phyloP scores from a whole-genome alignment of 2,888 invertebrate genomes.

The Limnephilus auricula region DNA sequence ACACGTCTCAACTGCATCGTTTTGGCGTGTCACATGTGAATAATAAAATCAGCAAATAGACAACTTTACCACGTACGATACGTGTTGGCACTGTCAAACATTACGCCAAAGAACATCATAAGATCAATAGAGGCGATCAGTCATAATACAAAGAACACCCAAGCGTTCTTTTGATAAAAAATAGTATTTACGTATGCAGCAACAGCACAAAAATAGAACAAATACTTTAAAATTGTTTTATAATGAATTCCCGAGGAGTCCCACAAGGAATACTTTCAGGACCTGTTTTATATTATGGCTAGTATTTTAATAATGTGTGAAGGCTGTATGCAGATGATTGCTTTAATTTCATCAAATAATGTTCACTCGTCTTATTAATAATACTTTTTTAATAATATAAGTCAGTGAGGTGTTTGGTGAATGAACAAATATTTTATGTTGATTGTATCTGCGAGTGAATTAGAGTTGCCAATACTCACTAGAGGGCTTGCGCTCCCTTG shows the following conservation, averaged over 20 bases:
- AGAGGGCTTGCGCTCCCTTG: conserved; percentile 77
- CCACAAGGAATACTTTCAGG: not conserved
- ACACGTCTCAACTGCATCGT: not conserved
- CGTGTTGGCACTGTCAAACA: not conserved
- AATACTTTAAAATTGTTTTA: not conserved
- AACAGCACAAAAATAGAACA: not conserved
- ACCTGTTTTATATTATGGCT: not conserved
- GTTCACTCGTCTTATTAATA: not conserved
- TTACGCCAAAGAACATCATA: not conserved
- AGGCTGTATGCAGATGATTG: not conserved
- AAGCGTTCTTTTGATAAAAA: not conserved
- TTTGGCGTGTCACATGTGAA: not conserved
- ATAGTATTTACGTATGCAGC: not conserved
- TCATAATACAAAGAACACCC: conserved; percentile 2
- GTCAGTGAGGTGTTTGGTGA: not conserved
- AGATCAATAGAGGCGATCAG: not conserved
- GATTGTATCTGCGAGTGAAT: not conserved
- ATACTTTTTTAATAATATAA: not conserved
- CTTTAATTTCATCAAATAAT: not conserved
- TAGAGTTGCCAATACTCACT: conserved; percentile 74
- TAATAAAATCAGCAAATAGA: not conserved
- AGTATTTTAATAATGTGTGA: not conserved
- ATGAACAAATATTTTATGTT: not conserved
- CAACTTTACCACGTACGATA: not conserved
- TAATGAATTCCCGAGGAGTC: not conserved